A percentile compares a stretch with the other conserved stretches of the same genome.
Evolutionary conservation across 2,888 invertebrate species (phyloP).

Genomic region (Gymnosoma rotundatum): DNA sequence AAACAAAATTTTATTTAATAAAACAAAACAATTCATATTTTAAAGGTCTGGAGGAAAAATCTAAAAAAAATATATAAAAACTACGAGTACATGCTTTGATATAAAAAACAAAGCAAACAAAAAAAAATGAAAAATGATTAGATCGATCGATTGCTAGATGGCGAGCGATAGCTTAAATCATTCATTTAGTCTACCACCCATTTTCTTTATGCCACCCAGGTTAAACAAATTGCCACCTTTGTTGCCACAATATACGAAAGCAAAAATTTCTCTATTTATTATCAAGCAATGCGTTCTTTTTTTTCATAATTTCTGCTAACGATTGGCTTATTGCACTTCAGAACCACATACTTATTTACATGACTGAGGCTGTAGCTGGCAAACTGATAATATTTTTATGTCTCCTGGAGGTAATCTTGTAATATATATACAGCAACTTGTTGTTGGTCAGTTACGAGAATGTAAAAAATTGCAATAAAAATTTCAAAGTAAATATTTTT

Average conservation of each 20-base stretch:
- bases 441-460: background rate
- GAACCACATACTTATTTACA: background rate
- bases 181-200: conserved; percentile 67
- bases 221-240: conserved; percentile 64
- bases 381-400: background rate
- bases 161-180: conserved; percentile 66
- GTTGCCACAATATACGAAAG: conserved; percentile 40
- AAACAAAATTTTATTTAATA: too few relatives aligned
- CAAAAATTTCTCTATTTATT: conserved; percentile 38
- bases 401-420: conserved; percentile 47
- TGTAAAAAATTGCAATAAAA: too few relatives aligned
- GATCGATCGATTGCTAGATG: conserved; percentile 65
- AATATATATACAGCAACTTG: conserved; percentile 18
- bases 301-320: conserved; percentile 35
- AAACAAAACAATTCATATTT: conserved; percentile 15
- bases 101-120: background rate
- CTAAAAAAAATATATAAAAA: background rate
- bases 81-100: conserved; percentile 23
- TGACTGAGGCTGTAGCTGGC: background rate
- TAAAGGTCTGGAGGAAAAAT: conserved; percentile 24
- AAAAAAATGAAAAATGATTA: conserved; percentile 21
- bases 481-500: too few relatives aligned
- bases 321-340: conserved; percentile 21
- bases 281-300: background rate
- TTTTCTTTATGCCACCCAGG: conserved; percentile 65